Evolutionary conservation across 2,113 vertebrate species (phyloP), one percentile per base, ranked within the genome.

Genomic region (Propithecus coquereli): DNA sequence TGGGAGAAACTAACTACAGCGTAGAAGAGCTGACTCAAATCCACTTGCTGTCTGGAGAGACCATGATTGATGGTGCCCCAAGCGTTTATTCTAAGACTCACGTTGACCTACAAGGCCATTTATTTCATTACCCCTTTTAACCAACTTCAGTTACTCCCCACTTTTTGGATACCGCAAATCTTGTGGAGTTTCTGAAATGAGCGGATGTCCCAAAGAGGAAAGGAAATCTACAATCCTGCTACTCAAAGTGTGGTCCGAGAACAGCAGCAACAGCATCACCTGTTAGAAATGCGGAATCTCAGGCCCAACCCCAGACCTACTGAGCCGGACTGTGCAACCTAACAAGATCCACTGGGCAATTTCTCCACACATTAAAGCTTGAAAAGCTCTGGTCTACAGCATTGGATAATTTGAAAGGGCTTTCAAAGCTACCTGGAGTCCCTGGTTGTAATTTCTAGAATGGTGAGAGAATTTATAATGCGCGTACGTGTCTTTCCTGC

Each of bases 401-500:
- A 86, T 83, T 82, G 74, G n/a, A 91, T 91, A 52, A 91, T 76
- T 91, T 93, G 34, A 86, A 96, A 89, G 37, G 61, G 37, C 63
- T 91, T 93, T 94, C 68, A 85, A 93, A 91, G 85, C 25, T 68
- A 80, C 50, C 47, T 94, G 25, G 43, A 76, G 92, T 90, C 97
- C 82, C 83, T 85, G 59, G 93, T 52, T 97, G 81, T 52, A 96
- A 97, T 97, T 97, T 91, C 94, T 95, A 96, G 88, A 83, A 79
- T 52, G 45, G 79, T 94, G 73, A 97, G 37, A 97, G 30, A 61
- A 94, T 97, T 97, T 98, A 92, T 94, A 97, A 97, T 97, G 89
- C 74, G 37, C 93, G 57, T 87, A 45, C 79, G 70, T 68, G 13
- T 97, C 96, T 97, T 96, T 61, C 90, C 73, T 91, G 81, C 74